phyloP scores from a whole-genome alignment of 2,797 vertebrate genomes.

The Argyrosomus regius region DNA sequence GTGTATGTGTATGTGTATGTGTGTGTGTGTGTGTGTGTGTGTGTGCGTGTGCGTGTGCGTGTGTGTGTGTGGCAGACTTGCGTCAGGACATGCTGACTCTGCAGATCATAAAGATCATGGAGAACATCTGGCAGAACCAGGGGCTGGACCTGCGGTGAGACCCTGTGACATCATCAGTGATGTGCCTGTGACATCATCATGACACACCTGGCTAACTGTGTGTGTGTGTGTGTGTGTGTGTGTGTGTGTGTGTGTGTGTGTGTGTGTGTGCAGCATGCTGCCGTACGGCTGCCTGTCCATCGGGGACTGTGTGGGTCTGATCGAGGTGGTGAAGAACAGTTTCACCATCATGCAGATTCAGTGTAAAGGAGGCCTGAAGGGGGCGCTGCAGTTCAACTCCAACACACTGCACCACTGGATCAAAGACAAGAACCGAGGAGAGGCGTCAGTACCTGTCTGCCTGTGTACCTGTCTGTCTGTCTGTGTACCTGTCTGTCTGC shows the following conservation, averaged over 20 bases:
- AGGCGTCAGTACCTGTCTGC: conserved; percentile 74
- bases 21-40: too few species aligned
- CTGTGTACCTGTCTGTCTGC: background rate
- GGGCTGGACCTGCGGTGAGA: conserved; percentile 84
- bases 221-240: conserved; percentile 26
- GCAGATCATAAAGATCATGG: conserved; percentile 88
- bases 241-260: conserved; percentile 22
- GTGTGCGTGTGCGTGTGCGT: too few species aligned
- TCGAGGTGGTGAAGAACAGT: conserved; percentile 87
- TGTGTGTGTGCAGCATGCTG: conserved; percentile 78
- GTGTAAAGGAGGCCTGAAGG: conserved; percentile 90
- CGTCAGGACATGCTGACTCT: conserved; percentile 87
- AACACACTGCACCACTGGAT: conserved; percentile 87
- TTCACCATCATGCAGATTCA: conserved; percentile 92
- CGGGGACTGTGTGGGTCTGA: conserved; percentile 87
- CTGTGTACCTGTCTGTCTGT: background rate
- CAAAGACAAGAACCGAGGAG: conserved; percentile 86
- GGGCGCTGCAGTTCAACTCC: conserved; percentile 90
- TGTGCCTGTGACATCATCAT: conserved; percentile 21
- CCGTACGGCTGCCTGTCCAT: conserved; percentile 88
- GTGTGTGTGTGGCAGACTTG: conserved; percentile 73
- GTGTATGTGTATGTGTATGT: too few species aligned
- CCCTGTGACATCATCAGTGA: background rate
- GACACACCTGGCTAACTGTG: conserved; percentile 15
- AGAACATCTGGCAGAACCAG: conserved; percentile 89